These are phyloP conservation scores for Diorhabda sublineata DNA, from an alignment of 1,140 invertebrate genomes.

Conservation along the genomic window DNA sequence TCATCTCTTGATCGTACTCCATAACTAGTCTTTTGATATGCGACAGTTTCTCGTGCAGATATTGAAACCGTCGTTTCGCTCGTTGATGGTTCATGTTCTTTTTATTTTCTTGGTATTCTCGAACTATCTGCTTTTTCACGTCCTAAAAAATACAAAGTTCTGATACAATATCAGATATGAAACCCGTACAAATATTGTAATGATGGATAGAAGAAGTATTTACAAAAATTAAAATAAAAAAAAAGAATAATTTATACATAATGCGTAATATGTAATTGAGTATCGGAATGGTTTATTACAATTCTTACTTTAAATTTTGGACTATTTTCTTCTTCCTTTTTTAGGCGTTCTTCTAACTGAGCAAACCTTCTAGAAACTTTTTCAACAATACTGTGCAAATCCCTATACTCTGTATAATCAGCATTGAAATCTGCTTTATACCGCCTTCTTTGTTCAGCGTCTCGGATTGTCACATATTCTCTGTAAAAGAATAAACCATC, in stretches of 20 bases:
- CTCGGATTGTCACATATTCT: slow-evolving; percentile 73
- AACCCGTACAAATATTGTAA: background rate
- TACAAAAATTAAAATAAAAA: background rate
- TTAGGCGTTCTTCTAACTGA: slow-evolving; percentile 63
- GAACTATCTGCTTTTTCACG: slow-evolving; percentile 70
- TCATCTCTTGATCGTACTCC: slow-evolving; percentile 66
- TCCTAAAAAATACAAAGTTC: slow-evolving; percentile 49
- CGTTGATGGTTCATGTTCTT: slow-evolving; percentile 66
- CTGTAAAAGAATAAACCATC: slow-evolving; percentile 49
- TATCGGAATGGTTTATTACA: background rate
- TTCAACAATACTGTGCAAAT: slow-evolving; percentile 70
- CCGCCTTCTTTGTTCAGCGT: slow-evolving; percentile 67
- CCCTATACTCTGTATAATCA: slow-evolving; percentile 79
- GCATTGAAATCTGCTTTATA: slow-evolving; percentile 87
- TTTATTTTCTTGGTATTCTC: slow-evolving; percentile 76
- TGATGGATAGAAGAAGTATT: background rate
- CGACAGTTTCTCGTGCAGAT: slow-evolving; percentile 83
- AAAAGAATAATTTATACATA: background rate
- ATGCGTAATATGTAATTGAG: background rate
- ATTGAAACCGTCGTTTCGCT: slow-evolving; percentile 72
- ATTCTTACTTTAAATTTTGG: slow-evolving; percentile 52
- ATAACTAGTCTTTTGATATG: slow-evolving; percentile 83
- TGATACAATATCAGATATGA: background rate
- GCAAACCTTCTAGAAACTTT: slow-evolving; percentile 73
- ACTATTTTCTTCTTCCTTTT: slow-evolving; percentile 49